Evolutionary conservation across 2,113 vertebrate species (phyloP).

Genomic region (Ammodytes dubius): DNA sequence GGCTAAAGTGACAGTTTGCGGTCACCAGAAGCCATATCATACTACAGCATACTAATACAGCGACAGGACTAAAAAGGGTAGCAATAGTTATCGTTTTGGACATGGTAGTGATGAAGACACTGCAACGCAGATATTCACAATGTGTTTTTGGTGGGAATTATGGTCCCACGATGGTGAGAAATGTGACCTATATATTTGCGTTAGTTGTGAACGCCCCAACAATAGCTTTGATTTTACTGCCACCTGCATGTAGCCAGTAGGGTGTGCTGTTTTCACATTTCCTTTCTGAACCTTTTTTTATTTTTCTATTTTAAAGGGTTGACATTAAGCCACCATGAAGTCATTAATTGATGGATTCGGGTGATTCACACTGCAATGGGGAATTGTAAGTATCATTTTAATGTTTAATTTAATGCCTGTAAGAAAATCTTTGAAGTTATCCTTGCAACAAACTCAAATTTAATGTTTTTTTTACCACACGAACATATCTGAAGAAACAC

Average conservation of each 20-base stretch:
- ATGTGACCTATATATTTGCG: too few species aligned
- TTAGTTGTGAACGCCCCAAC: too few species aligned
- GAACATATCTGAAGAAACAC: neutral
- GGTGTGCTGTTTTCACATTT: conserved; percentile 69
- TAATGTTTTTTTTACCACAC: neutral
- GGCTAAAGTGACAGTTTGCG: too few species aligned
- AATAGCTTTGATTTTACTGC: conserved; percentile 20
- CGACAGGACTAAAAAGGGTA: too few species aligned
- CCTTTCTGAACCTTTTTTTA: conserved; percentile 37
- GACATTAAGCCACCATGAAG: conserved; percentile 15
- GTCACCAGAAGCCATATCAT: too few species aligned
- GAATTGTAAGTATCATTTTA: conserved; percentile 79
- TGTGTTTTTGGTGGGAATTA: too few species aligned
- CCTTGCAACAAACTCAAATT: neutral
- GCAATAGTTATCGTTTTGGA: too few species aligned
- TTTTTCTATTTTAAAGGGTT: conserved; percentile 72
- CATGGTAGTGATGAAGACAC: too few species aligned
- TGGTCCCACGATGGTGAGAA: too few species aligned
- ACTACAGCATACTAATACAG: too few species aligned
- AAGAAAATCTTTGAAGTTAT: neutral
- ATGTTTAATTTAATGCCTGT: neutral
- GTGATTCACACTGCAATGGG: neutral
- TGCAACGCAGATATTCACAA: too few species aligned
- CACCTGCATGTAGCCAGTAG: conserved; percentile 68
- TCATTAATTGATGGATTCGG: conserved; percentile 24